Evolutionary conservation across 2,113 vertebrate species (phyloP), one percentile per base, ranked within the genome.

Genomic region (Oreotrochilus melanogaster): DNA sequence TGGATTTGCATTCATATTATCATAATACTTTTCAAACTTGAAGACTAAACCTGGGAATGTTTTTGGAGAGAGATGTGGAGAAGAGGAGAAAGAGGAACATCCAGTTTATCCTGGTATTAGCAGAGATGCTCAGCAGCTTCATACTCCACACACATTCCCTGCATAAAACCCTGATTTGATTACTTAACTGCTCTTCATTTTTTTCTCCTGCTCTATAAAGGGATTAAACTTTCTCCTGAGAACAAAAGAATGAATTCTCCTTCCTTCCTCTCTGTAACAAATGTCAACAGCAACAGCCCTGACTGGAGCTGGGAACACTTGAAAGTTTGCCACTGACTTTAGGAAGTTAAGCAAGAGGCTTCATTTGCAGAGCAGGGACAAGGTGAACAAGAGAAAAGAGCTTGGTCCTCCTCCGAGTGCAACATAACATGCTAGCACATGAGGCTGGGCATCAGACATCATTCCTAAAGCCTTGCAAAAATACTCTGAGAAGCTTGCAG

Each of bases 81-180:
- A 72, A 21, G 23, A 72, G 13, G 11, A 16, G 25, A 18, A 66
- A 43, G 12, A 17, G 10, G 5, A 37, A 21, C 4, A 8, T 56
- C 7, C 28, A 45, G 27, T 76, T 76, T 56, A 71, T 45, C 12
- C 27, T 30, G n/a, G 16, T 18, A 21, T 15, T 10, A 42, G 58
- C 1, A 0, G 60, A 51, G 48, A 51, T 11, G n/a, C 19, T 86
- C 2, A 0, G 45, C 4, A 6, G 4, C 33, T 56, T 48, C 0
- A 0, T 12, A 14, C 16, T 21, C 37, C 43, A 19, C 60, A 51
- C 18, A 6, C 14, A 7, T 13, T 23, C 51, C n/a, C 76, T 30
- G 19, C 33, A 39, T 1, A 1, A 1, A 7, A 39, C 58, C 48
- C 58, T 13, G 28, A 28, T 31, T 39, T 70, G 22, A 8, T n/a